Conservation (phyloP, 2,797 vertebrate species). For the Anguilla megastoma region DNA sequence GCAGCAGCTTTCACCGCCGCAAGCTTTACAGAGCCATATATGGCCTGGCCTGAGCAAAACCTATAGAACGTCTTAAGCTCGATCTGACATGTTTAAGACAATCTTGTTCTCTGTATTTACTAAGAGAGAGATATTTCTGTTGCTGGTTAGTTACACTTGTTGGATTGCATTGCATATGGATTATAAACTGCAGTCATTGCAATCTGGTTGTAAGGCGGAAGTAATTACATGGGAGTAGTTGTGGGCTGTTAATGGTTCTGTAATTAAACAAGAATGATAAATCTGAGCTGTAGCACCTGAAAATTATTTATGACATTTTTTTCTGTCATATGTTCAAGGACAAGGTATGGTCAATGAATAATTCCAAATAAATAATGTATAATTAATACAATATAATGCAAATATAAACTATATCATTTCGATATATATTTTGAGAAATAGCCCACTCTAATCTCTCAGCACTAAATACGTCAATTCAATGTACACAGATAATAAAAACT, state of each 20-base stretch:
- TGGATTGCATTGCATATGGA: neutral
- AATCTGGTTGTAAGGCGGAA: neutral
- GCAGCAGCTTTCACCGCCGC: neutral
- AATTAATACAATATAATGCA: no score
- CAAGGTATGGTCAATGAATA: no score
- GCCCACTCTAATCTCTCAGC: no score
- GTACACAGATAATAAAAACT: neutral
- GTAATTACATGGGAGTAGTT: neutral
- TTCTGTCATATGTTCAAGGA: no score
- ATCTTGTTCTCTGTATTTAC: neutral
- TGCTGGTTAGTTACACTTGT: neutral
- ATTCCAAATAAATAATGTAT: no score
- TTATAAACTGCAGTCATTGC: neutral
- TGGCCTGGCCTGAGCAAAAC: no score
- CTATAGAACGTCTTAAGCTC: neutral
- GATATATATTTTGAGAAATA: no score
- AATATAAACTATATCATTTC: no score
- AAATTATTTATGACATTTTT: no score
- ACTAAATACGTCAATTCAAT: no score
- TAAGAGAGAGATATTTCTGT: neutral
- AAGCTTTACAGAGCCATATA: neutral
- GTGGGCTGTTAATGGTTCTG: neutral
- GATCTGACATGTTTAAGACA: neutral
- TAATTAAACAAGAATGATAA: neutral
- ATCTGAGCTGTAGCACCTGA: neutral